phyloP scores from a whole-genome alignment of 1,140 invertebrate genomes.

The Sinonovacula constricta region DNA sequence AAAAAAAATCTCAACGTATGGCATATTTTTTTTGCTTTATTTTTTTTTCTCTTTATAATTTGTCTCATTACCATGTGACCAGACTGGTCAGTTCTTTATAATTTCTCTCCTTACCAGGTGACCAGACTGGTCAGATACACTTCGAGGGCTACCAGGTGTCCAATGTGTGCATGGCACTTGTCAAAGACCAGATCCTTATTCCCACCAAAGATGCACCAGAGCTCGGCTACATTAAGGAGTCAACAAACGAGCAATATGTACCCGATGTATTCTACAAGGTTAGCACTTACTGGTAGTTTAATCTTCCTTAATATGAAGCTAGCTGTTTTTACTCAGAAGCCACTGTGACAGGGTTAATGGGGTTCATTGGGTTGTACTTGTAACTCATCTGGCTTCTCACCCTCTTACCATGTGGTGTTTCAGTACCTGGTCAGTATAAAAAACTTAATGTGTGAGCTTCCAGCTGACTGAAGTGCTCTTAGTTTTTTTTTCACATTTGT shows the following conservation, averaged over 20 bases:
- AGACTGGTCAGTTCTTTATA: background rate
- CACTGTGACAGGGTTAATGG: no score
- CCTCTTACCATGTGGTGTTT: no score
- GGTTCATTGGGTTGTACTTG: no score
- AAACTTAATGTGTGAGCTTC: no score
- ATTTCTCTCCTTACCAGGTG: conserved; percentile 84
- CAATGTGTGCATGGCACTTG: conserved; percentile 98
- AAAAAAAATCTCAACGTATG: no score
- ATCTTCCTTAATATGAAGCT: no score
- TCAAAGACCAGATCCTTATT: conserved; percentile 94
- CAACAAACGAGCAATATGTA: conserved; percentile 95
- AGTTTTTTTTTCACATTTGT: no score
- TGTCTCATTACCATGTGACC: background rate
- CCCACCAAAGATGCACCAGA: conserved; percentile 98
- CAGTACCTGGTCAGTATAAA: no score
- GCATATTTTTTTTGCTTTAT: conserved; percentile 10
- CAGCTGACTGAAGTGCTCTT: no score
- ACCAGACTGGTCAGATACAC: conserved; percentile 94
- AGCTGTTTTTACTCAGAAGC: no score
- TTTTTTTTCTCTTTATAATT: background rate
- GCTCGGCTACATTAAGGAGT: conserved; percentile 96
- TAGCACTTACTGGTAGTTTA: no score
- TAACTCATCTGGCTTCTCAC: no score
- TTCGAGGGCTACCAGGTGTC: conserved; percentile 99
- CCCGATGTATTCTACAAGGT: conserved; percentile 99